These are phyloP conservation scores for Stenurella melanura DNA, from an alignment of 2,888 invertebrate genomes.

Conservation along the genomic window DNA sequence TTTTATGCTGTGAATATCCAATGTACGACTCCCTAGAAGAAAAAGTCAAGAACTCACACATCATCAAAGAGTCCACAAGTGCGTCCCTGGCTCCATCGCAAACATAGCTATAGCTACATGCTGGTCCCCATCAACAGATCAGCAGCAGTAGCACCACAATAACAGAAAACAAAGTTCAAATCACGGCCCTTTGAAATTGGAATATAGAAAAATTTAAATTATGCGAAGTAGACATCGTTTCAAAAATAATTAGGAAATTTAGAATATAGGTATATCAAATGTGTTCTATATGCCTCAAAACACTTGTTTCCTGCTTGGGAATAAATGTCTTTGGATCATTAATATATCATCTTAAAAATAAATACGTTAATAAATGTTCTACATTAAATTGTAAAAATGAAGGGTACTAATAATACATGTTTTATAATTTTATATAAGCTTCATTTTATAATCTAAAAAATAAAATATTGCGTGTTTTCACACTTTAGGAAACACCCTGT, in stretches of 20 bases:
- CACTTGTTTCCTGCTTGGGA: not conserved
- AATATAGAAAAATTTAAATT: not conserved
- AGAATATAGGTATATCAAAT: slow-evolving; percentile 2
- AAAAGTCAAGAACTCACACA: slow-evolving; percentile 75
- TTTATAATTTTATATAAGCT: slow-evolving; percentile 2
- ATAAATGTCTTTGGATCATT: not conserved
- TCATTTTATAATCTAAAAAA: not conserved
- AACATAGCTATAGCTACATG: slow-evolving; percentile 81
- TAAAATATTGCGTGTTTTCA: no score
- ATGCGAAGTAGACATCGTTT: not conserved
- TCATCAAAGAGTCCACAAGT: slow-evolving; percentile 82
- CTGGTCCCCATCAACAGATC: slow-evolving; percentile 61
- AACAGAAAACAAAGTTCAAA: slow-evolving; percentile 57
- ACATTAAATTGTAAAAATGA: not conserved
- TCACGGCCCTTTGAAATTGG: slow-evolving; percentile 58
- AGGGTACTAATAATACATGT: not conserved
- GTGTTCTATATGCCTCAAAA: slow-evolving; percentile 7
- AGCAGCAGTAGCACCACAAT: slow-evolving; percentile 55
- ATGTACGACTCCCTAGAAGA: slow-evolving; percentile 87
- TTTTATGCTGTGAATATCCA: slow-evolving; percentile 92
- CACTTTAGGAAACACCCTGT: no score
- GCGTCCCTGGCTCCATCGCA: slow-evolving; percentile 82
- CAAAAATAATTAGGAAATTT: slow-evolving; percentile 25
- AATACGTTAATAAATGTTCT: not conserved
- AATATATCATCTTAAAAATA: slow-evolving; percentile 3